A percentile compares a stretch with the other conserved stretches of the same genome.
Evolutionary conservation across 2,113 vertebrate species (phyloP).

Genomic region (Pachyramphus minor): DNA sequence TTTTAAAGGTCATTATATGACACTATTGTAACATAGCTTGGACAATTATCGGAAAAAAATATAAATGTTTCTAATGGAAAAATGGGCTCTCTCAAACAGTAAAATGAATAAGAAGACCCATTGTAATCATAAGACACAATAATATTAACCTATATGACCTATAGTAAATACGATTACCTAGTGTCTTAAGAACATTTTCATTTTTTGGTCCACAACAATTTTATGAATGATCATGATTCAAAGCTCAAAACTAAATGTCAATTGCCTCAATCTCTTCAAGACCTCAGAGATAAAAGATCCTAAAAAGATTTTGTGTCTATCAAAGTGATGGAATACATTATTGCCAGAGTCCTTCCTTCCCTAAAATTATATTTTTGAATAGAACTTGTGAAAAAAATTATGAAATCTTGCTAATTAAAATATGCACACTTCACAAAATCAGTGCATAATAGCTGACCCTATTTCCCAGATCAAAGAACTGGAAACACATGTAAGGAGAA

Average conservation of each 20-base stretch:
- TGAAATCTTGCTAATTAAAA: neutral
- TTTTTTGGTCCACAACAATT: neutral
- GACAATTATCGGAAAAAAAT: conserved; percentile 8
- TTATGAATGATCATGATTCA: neutral
- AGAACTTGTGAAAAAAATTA: neutral
- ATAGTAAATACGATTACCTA: neutral
- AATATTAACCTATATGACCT: neutral
- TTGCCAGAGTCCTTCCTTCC: neutral
- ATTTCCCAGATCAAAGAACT: conserved; percentile 31
- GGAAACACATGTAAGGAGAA: neutral
- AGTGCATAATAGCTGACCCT: neutral
- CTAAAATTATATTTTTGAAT: neutral
- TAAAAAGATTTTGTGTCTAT: neutral
- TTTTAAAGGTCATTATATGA: conserved; percentile 43
- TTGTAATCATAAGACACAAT: neutral
- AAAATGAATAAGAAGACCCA: neutral
- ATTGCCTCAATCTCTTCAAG: neutral
- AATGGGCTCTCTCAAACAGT: neutral
- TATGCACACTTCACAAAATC: neutral
- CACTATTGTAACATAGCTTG: neutral
- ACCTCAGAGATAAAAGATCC: neutral
- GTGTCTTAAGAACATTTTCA: neutral
- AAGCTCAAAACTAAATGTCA: conserved; percentile 1
- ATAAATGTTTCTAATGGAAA: neutral
- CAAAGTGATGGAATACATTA: neutral